Base-by-base conservation (phyloP, 2,797 vertebrate genomes). In the Novumbra hubbsi region DNA sequence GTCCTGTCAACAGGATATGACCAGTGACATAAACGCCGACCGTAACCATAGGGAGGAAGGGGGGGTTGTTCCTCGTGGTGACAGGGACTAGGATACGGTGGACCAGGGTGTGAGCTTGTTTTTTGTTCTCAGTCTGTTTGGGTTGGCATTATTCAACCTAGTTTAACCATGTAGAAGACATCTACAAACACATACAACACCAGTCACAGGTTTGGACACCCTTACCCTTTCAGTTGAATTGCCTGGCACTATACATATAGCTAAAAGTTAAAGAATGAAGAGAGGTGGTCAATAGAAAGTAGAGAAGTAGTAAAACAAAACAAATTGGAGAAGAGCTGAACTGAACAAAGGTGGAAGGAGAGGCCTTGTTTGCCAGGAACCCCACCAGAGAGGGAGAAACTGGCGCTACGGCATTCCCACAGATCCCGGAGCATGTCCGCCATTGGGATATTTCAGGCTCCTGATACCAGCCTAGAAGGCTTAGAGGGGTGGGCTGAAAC, bases 371-470 rank as follows among this genome's bases (percentile, higher is more conserved):
- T 21, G 24, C 27, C n/a, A 28, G 11, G 1, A 32, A 12, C 63
- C 28, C n/a, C 48, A 48, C 48, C 38, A 38, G 9, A 63, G 78
- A 69, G 38, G 64, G 17, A 45, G 21, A 50, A 60, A 30, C 24
- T n/a, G 49, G 50, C 19, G 14, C 41, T 21, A 48, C 7, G 41
- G 73, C 60, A 68, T 71, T 70, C 60, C 34, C 19, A 75, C 64
- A 28, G 19, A 74, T 62, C 70, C 66, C 38, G 48, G 71, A 80
- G 70, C n/a, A 14, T 48, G n/a, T 49, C 67, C 2, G 14, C 81
- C 80, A 85, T 83, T 84, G 66, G 68, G 71, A 80, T 72, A 67
- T 75, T 70, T 48, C 57, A 12, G 57, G 19, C 72, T 78, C 38
- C 55, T 7, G 21, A 16, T 57, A 24, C 55, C n/a, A 11, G 38